A percentile compares a stretch with the other conserved stretches of the same genome.
Conservation (phyloP, 2,797 vertebrate species). For the Eupleurogrammus muticus region DNA sequence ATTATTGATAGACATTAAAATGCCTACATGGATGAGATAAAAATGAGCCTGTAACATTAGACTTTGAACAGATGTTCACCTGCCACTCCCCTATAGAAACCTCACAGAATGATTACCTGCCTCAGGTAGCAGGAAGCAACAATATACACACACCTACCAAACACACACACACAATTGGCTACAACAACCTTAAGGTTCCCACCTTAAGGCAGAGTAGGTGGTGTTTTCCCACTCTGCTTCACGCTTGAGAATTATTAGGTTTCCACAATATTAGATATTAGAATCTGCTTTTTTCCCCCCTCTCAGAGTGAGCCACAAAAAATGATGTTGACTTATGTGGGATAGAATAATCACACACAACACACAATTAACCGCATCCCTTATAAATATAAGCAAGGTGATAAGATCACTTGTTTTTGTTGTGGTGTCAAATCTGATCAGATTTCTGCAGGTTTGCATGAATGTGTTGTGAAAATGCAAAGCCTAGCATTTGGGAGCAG, state of each 20-base stretch:
- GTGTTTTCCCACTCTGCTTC: background rate
- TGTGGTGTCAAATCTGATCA: background rate
- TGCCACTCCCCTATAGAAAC: no score
- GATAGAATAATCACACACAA: background rate
- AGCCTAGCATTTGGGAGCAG: constrained; percentile 19
- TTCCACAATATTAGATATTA: constrained; percentile 15
- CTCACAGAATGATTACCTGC: no score
- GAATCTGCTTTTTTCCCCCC: constrained; percentile 2
- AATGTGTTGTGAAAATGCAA: background rate
- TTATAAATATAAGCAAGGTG: constrained; percentile 14
- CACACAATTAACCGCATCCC: background rate
- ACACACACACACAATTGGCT: no score
- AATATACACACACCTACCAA: no score
- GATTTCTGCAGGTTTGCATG: constrained; percentile 1
- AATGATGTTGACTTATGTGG: background rate
- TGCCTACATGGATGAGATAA: no score
- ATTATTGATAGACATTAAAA: no score
- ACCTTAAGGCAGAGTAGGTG: background rate
- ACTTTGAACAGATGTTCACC: no score
- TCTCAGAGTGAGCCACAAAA: constrained; percentile 8
- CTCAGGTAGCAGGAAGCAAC: no score
- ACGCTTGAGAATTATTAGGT: background rate
- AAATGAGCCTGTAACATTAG: no score
- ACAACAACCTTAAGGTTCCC: no score
- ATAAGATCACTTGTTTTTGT: background rate